A percentile compares a stretch with the other conserved stretches of the same genome.
These are phyloP conservation scores for Ceriagrion tenellum DNA, from an alignment of 2,888 invertebrate species.

Conservation along the genomic window DNA sequence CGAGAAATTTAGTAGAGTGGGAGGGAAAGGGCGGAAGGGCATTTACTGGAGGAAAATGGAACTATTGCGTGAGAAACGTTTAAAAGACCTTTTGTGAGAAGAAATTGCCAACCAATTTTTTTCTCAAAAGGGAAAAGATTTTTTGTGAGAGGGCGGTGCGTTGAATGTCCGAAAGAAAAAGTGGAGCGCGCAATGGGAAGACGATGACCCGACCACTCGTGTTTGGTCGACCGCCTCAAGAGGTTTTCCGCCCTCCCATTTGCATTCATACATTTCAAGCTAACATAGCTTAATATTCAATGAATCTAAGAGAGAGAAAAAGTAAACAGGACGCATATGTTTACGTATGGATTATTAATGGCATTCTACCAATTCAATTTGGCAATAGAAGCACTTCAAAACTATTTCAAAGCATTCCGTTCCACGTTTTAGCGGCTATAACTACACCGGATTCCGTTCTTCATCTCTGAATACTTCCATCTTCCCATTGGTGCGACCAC, in stretches of 20 bases:
- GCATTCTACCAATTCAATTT: background rate
- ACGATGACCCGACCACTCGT: background rate
- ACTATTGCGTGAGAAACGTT: background rate
- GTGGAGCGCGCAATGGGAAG: background rate
- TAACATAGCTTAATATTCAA: background rate
- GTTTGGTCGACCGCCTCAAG: background rate
- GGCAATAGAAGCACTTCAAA: background rate
- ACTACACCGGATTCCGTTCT: background rate
- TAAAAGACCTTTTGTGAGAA: background rate
- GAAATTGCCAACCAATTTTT: conserved; percentile 33
- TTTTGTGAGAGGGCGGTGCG: background rate
- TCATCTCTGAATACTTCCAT: too few species aligned
- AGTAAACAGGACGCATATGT: background rate
- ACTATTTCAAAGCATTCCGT: background rate
- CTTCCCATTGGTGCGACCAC: too few species aligned
- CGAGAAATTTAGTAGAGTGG: background rate
- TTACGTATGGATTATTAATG: background rate
- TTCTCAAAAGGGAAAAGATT: background rate
- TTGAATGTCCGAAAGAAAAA: background rate
- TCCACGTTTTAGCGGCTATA: background rate
- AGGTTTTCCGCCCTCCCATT: background rate
- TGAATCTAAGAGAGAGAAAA: background rate
- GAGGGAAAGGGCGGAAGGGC: background rate
- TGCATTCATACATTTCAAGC: background rate
- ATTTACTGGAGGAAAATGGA: conserved; percentile 3